phyloP scores from a whole-genome alignment of 2,113 vertebrate species.

The Naja naja region DNA sequence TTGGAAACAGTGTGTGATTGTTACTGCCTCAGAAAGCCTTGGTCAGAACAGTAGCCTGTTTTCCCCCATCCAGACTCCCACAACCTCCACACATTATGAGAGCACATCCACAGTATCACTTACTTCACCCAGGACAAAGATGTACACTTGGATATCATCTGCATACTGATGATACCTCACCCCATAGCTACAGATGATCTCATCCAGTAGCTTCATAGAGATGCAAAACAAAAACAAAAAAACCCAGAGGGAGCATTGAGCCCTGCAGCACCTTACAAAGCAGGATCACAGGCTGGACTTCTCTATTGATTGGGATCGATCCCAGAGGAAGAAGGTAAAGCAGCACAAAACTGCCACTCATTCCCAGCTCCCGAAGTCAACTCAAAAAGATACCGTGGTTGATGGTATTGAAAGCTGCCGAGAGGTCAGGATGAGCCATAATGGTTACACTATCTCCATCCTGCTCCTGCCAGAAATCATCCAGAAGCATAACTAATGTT shows the following conservation, averaged over 20 bases:
- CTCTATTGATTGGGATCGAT: not conserved
- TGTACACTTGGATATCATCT: not conserved
- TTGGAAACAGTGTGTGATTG: too few species aligned
- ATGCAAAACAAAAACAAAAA: too few species aligned
- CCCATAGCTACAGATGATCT: not conserved
- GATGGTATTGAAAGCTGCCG: not conserved
- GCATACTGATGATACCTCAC: not conserved
- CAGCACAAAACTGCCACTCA: not conserved
- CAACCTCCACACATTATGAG: not conserved
- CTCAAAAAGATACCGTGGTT: not conserved
- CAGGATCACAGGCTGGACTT: not conserved
- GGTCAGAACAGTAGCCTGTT: not conserved
- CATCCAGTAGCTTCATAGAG: too few species aligned
- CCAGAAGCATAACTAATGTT: not conserved
- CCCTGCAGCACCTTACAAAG: not conserved
- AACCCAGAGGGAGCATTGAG: not conserved
- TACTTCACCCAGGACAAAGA: not conserved
- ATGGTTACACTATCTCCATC: not conserved
- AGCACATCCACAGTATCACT: not conserved
- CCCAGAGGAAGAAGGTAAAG: not conserved
- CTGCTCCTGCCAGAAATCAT: not conserved
- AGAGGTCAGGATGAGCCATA: not conserved
- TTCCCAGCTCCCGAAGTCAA: not conserved
- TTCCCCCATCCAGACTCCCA: not conserved
- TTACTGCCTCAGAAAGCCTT: too few species aligned